phyloP scores from a whole-genome alignment of 2,888 invertebrate genomes.

The Acleris emargana region DNA sequence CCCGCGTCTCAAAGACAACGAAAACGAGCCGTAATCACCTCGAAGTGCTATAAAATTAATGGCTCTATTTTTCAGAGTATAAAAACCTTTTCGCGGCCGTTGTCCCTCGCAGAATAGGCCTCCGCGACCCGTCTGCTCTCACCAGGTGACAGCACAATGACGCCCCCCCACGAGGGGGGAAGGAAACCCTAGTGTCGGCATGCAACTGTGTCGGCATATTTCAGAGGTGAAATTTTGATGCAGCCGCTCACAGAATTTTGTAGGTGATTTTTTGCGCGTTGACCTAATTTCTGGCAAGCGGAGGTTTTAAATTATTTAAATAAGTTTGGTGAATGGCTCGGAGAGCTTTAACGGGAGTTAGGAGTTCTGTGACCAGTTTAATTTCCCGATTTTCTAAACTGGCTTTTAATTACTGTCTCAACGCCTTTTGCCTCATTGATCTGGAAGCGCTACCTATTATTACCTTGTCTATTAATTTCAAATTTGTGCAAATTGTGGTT shows the following conservation, averaged over 20 bases:
- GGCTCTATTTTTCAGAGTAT: conserved; percentile 16
- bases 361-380: no score
- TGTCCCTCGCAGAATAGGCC: conserved; percentile 38
- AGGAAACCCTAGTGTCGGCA: conserved; percentile 38
- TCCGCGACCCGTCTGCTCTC: conserved; percentile 55
- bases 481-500: no score
- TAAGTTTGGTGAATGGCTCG: conserved; percentile 23
- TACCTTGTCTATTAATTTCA: no score
- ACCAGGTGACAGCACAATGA: conserved; percentile 58
- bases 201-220: conserved; percentile 48
- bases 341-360: neutral
- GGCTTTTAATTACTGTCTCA: no score
- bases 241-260: conserved; percentile 38
- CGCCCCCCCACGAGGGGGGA: conserved; percentile 38
- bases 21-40: conserved; percentile 23
- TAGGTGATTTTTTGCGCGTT: conserved; percentile 29
- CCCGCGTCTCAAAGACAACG: conserved; percentile 1
- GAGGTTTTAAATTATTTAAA: conserved; percentile 26
- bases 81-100: conserved; percentile 27
- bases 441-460: no score
- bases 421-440: no score
- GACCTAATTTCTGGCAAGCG: conserved; percentile 31
- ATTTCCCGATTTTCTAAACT: no score
- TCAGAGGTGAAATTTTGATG: conserved; percentile 55
- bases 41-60: conserved; percentile 33